phyloP scores from a whole-genome alignment of 2,113 vertebrate species.

The Rhipidura dahli region DNA sequence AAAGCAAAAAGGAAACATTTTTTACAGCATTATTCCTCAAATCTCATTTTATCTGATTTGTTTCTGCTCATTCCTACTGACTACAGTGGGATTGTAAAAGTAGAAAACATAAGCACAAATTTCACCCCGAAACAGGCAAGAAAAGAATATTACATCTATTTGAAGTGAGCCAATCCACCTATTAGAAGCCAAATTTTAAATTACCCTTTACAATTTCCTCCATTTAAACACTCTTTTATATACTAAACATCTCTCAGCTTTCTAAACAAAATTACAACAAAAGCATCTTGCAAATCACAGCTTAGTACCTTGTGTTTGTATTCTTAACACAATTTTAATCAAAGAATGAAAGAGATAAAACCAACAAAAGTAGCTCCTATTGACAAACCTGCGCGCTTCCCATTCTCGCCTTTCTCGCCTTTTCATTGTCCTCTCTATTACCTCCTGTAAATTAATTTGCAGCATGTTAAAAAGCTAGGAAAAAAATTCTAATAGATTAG shows the following conservation, averaged over 20 bases:
- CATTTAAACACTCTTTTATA: neutral
- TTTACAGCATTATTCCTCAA: neutral
- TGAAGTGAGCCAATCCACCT: neutral
- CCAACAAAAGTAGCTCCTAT: accelerated
- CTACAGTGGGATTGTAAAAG: neutral
- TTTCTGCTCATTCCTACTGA: neutral
- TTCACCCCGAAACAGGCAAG: neutral
- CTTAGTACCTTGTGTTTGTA: neutral
- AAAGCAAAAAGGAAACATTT: neutral
- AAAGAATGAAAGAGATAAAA: neutral
- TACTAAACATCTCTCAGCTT: neutral
- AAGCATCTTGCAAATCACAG: neutral
- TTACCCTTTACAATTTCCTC: neutral
- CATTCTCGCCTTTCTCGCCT: slow-evolving; percentile 84
- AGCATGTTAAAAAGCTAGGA: neutral
- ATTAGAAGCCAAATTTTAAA: neutral
- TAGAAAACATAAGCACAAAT: neutral
- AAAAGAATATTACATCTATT: neutral
- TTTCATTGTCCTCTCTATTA: slow-evolving; percentile 84
- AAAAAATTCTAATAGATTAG: neutral
- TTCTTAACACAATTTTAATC: neutral
- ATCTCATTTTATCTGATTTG: neutral
- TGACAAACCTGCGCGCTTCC: slow-evolving; percentile 87
- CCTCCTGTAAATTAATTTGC: slow-evolving; percentile 73
- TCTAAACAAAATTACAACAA: neutral